Evolutionary conservation across 2,113 vertebrate genomes (phyloP), one percentile per base, ranked within the genome.

Genomic region (Terrapene triunguis): DNA sequence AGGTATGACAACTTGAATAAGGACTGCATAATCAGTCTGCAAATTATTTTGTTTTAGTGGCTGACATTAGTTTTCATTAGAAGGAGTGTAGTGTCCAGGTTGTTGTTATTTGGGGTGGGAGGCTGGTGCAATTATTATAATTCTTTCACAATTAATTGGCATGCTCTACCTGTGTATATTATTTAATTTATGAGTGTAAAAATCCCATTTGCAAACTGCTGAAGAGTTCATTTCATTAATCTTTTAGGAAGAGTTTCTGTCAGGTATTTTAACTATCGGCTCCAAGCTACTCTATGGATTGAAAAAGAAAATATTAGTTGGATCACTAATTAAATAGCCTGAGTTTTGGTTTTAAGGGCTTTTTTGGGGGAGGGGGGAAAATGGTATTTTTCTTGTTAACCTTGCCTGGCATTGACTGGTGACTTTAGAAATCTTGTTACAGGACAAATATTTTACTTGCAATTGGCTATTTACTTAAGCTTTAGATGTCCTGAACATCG

Each of bases 311-410:
- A 95, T 96, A 96, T 95, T 96, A 92, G 92, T 96, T 93, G 94
- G 89, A 97, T 98, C 94, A 98, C 96, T 98, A 98, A 97, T 97
- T 97, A 96, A 97, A 97, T 94, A 95, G 80, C 76, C 82, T 95
- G 90, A 93, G 93, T 94, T 95, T 92, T 85, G 76, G 86, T 51
- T 95, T 84, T 96, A 93, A 44, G 54, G 59, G 59, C 21, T 10
- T 88, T 97, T 93, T 92, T 29, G 1, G 48, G 94, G 92, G 94
- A 3, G 38, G 86, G 35, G 79, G 93, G 85, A 86, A 87, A 85
- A 65, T 82, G 78, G 93, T 96, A 94, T 94, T 96, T 92, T 89
- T 93, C 94, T 74, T 96, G 80, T 94, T 94, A 95, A 87, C 90
- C 38, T 96, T 96, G 57, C 84, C 84, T 95, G 92, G 65, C 87